Conservation (phyloP, 2,888 invertebrate genomes). For the Drosophila gaucha region DNA sequence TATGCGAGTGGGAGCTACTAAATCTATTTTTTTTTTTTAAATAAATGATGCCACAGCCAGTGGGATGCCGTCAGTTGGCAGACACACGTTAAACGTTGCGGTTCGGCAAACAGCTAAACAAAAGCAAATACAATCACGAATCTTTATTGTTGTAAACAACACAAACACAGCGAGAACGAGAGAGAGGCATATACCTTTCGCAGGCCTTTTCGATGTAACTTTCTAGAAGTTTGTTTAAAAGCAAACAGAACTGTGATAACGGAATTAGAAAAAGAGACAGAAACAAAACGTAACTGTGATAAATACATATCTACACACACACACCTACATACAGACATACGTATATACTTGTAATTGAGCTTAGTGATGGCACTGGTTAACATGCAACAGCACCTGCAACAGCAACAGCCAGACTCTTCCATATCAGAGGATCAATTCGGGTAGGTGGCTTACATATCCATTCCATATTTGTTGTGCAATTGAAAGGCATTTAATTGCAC, state of each 20-base stretch:
- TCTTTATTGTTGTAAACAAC: slow-evolving; percentile 38
- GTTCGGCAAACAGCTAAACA: slow-evolving; percentile 38
- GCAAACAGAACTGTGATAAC: slow-evolving; percentile 71
- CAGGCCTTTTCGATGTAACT: slow-evolving; percentile 67
- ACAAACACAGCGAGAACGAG: slow-evolving; percentile 16
- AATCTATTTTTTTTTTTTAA: slow-evolving; percentile 44
- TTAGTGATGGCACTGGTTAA: slow-evolving; percentile 21
- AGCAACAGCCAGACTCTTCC: slow-evolving; percentile 2
- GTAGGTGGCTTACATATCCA: slow-evolving; percentile 33
- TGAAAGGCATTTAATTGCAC: slow-evolving; percentile 13
- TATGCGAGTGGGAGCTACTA: slow-evolving; percentile 40
- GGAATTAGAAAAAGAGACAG: slow-evolving; percentile 26
- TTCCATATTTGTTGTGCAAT: slow-evolving; percentile 6
- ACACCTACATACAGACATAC: slow-evolving; percentile 12
- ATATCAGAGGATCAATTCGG: slow-evolving; percentile 38
- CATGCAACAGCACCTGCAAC: slow-evolving; percentile 26
- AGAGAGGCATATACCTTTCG: slow-evolving; percentile 32
- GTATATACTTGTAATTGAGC: slow-evolving; percentile 17
- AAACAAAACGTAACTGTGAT: slow-evolving; percentile 55
- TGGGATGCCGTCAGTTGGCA: slow-evolving; percentile 64
- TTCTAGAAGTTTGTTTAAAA: slow-evolving; percentile 43
- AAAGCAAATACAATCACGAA: slow-evolving; percentile 36
- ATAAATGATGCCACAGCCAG: slow-evolving; percentile 67
- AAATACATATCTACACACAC: slow-evolving; percentile 16
- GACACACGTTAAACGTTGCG: slow-evolving; percentile 68